Evolutionary conservation across 2,797 vertebrate species (phyloP).

Genomic region (Gobio occitaniae): DNA sequence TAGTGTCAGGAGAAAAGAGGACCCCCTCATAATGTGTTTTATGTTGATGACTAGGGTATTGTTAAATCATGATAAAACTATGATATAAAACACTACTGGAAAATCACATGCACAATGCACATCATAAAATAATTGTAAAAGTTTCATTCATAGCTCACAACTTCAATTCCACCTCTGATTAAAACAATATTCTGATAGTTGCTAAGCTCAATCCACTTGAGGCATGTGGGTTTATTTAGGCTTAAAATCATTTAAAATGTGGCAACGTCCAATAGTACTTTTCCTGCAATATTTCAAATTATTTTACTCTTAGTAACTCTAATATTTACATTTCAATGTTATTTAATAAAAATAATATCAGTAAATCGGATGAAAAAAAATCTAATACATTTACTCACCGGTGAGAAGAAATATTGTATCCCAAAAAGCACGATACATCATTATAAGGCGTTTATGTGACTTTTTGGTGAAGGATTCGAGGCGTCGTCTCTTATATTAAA

Average conservation of each 20-base stretch:
- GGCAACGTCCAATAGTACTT: neutral
- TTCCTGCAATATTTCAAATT: neutral
- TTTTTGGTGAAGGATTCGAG: neutral
- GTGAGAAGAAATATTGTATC: constrained; percentile 61
- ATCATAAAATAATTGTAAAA: neutral
- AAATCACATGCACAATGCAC: constrained; percentile 11
- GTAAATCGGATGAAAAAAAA: neutral
- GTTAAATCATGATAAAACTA: neutral
- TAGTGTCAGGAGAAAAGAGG: neutral
- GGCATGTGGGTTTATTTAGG: neutral
- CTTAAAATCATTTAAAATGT: neutral
- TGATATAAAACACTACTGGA: neutral
- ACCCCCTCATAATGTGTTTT: neutral
- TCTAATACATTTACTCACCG: constrained; percentile 44
- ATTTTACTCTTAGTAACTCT: neutral
- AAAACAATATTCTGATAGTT: neutral
- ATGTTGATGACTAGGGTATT: neutral
- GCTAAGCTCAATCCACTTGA: neutral
- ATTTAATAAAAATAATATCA: neutral
- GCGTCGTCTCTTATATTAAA: constrained; percentile 22
- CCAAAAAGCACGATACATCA: constrained; percentile 62
- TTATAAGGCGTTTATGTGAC: constrained; percentile 31
- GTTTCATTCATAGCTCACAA: neutral
- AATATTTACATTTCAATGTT: neutral
- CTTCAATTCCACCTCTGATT: neutral